Conservation (phyloP, 2,888 invertebrate genomes). For the Blomia tropicalis region DNA sequence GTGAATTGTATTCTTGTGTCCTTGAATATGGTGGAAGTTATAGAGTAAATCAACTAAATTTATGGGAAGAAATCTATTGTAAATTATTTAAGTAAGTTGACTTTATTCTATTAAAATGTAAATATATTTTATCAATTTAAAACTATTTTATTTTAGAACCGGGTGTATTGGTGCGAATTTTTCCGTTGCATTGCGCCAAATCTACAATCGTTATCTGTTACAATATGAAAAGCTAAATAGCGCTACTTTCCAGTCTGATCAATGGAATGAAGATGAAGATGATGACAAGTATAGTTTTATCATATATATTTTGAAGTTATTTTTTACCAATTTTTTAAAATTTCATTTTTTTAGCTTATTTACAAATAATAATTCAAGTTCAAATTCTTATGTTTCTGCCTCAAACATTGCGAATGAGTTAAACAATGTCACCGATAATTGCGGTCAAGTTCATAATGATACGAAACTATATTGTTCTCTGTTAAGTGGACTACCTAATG, state of each 20-base stretch:
- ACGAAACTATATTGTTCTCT: conserved; percentile 64
- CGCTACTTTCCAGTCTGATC: conserved; percentile 16
- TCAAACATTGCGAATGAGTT: background rate
- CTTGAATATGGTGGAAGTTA: conserved; percentile 25
- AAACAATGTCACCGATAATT: background rate
- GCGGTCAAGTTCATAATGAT: conserved; percentile 12
- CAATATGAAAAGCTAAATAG: conserved; percentile 21
- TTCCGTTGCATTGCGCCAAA: conserved; percentile 25
- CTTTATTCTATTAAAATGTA: background rate
- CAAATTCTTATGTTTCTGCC: background rate
- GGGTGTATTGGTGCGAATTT: conserved; percentile 19
- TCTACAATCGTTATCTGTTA: conserved; percentile 22
- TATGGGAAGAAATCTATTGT: conserved; percentile 25
- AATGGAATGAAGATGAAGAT: conserved; percentile 25
- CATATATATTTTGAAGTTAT: background rate
- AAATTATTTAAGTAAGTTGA: conserved; percentile 22
- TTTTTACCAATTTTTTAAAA: background rate
- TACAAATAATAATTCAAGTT: background rate
- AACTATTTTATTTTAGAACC: conserved; percentile 4
- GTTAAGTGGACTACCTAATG: conserved; percentile 85
- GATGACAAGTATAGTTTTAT: background rate
- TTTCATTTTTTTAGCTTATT: background rate
- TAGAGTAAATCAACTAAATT: conserved; percentile 24
- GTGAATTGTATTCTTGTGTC: conserved; percentile 21
- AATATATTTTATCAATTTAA: background rate